Conservation (phyloP, 2,888 invertebrate genomes). For the Leucoma salicis region DNA sequence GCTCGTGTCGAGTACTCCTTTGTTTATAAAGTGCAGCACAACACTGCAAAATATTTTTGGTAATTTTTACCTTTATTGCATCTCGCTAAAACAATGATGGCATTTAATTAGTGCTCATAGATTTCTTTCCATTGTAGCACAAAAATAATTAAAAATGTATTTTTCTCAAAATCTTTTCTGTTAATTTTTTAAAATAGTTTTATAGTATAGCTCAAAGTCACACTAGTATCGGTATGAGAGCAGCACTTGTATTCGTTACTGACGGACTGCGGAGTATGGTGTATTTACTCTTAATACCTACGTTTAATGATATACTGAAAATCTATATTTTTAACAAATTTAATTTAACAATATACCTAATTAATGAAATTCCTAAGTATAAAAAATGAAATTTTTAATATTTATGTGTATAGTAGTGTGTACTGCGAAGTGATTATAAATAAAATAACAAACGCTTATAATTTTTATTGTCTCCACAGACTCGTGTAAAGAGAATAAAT, state of each 20-base stretch:
- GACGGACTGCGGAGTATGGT: slow-evolving; percentile 55
- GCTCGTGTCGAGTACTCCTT: slow-evolving; percentile 39
- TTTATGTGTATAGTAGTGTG: slow-evolving; percentile 75
- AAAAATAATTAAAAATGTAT: slow-evolving; percentile 43
- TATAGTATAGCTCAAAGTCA: slow-evolving; percentile 56
- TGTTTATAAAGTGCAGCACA: slow-evolving; percentile 53
- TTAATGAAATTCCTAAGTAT: slow-evolving; percentile 78
- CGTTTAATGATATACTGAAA: slow-evolving; percentile 71
- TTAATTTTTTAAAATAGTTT: slow-evolving; percentile 56
- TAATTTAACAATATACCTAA: slow-evolving; percentile 72
- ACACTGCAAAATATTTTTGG: slow-evolving; percentile 73
- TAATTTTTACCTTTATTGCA: slow-evolving; percentile 62
- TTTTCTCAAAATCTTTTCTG: slow-evolving; percentile 55
- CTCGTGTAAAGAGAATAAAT: slow-evolving; percentile 63
- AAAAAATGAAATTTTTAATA: slow-evolving; percentile 74
- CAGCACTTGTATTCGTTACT: slow-evolving; percentile 43
- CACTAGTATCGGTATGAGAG: slow-evolving; percentile 41
- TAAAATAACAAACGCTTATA: slow-evolving; percentile 58
- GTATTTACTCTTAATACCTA: slow-evolving; percentile 65
- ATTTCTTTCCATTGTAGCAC: slow-evolving; percentile 66
- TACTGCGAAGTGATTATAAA: slow-evolving; percentile 64
- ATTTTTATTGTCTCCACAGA: slow-evolving; percentile 59
- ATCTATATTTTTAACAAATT: slow-evolving; percentile 80
- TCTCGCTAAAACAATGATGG: slow-evolving; percentile 59
- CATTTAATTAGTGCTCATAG: slow-evolving; percentile 71